Base-by-base conservation (phyloP, 2,113 vertebrate species). In the Istiophorus platypterus region DNA sequence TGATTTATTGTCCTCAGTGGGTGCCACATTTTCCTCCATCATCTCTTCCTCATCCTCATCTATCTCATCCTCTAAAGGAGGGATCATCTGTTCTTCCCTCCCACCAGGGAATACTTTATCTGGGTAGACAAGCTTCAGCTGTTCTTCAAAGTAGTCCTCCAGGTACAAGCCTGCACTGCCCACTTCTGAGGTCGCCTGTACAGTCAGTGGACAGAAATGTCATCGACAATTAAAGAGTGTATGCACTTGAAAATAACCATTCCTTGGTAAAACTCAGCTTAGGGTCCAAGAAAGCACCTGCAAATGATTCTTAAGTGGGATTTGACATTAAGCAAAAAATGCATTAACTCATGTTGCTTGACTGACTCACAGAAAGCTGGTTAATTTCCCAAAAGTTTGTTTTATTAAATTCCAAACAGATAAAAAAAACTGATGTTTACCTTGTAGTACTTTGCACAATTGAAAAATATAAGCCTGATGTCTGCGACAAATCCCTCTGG, bases 371-470 rank as follows among this genome's bases (percentile, higher is more conserved):
- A 47, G 17, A 14, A 14, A 42, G 14, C 41, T 1, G 41, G 2
- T 42, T 42, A 14, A 42, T 42, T 14, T 42, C 12, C 13, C 7
- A 42, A 42, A 14, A 42, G 41, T 14, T 17, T 6, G 20, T 47
- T 18, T 47, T 54, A 22, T 52, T 52, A 5, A 26, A 56, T 26
- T 5, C 5, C 0, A 12, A 13, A 56, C 1, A 12, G 20, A 59
- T 0, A 20, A 34, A 17, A 17, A 41, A 42, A 42, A 29, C 0
- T 7, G 14, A 52, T 26, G 2, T 94, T 54, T 96, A 99, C 95
- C 94, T 95, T 95, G 89, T 99, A 99, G 90, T 99, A 99, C 78
- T 98, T 98, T 7, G 97, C 97, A 87, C 98, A 99, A 92, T 99
- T 99, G 95, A 95, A 96, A 88, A 99, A 99, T 95, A 99, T 99